Conservation (phyloP, 2,888 invertebrate species). For the Drosophila silvestris region DNA sequence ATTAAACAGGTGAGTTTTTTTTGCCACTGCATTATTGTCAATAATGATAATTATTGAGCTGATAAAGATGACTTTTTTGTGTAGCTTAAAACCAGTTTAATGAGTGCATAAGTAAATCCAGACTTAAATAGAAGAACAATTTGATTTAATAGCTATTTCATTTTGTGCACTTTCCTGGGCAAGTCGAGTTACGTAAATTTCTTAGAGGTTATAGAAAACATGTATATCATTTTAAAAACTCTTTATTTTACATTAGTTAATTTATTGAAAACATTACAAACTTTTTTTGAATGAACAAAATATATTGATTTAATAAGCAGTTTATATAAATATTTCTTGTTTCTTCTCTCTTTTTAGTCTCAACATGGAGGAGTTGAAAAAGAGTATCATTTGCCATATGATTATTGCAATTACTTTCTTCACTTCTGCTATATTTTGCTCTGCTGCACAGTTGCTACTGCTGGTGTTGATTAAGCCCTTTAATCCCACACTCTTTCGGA, state of each 20-base stretch:
- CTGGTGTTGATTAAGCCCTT: constrained; percentile 92
- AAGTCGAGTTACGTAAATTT: constrained; percentile 37
- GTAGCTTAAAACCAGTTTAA: neutral
- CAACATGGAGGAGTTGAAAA: constrained; percentile 34
- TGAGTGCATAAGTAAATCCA: neutral
- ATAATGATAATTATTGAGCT: neutral
- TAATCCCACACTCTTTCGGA: constrained; percentile 92
- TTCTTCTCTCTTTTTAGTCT: neutral
- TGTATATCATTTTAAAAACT: neutral
- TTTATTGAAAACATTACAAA: neutral
- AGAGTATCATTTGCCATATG: constrained; percentile 28
- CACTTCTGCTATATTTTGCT: constrained; percentile 93
- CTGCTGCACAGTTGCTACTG: constrained; percentile 91
- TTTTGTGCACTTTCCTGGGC: neutral
- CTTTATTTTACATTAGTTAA: neutral
- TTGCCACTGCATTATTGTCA: neutral
- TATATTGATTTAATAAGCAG: neutral
- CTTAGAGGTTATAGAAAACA: constrained; percentile 9
- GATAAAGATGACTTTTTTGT: neutral
- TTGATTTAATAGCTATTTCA: constrained; percentile 1
- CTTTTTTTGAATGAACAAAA: neutral
- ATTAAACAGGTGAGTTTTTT: constrained; percentile 22
- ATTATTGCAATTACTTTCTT: constrained; percentile 93
- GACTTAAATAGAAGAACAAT: neutral
- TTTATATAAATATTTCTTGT: neutral